phyloP scores from a whole-genome alignment of 1,140 invertebrate species.

The Drosophila repleta region DNA sequence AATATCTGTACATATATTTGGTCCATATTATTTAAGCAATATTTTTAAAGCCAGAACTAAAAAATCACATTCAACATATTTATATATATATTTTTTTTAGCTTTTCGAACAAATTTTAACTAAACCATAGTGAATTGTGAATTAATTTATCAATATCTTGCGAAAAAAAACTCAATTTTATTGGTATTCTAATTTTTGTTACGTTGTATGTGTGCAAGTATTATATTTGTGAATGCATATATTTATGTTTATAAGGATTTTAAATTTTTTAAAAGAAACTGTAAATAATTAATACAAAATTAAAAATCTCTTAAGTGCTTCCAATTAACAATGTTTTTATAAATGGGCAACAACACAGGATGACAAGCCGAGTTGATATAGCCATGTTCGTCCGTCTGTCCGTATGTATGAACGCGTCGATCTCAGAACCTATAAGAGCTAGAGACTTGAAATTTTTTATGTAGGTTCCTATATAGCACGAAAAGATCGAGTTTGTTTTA shows the following conservation, averaged over 20 bases:
- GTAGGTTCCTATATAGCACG: no score
- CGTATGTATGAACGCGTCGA: no score
- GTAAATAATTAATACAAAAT: slow-evolving; percentile 68
- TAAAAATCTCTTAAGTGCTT: slow-evolving; percentile 68
- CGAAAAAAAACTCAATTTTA: neutral
- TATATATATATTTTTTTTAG: slow-evolving; percentile 5
- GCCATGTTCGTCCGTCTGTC: no score
- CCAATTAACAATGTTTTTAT: slow-evolving; percentile 31
- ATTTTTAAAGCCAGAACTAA: slow-evolving; percentile 1
- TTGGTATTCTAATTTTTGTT: neutral
- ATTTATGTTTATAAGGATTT: slow-evolving; percentile 30
- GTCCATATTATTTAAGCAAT: slow-evolving; percentile 13
- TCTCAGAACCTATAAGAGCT: no score
- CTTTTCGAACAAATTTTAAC: slow-evolving; percentile 15
- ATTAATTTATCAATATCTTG: slow-evolving; percentile 1
- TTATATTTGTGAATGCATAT: slow-evolving; percentile 26
- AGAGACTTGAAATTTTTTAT: no score
- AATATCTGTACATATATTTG: slow-evolving; percentile 40
- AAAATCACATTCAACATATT: neutral
- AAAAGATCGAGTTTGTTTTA: no score
- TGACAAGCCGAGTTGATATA: neutral
- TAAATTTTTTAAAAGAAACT: slow-evolving; percentile 31
- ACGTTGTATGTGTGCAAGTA: slow-evolving; percentile 27
- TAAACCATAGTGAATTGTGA: neutral
- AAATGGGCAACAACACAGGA: no score